phyloP scores from a whole-genome alignment of 2,797 vertebrate genomes.

The Melanotaenia nigrans region DNA sequence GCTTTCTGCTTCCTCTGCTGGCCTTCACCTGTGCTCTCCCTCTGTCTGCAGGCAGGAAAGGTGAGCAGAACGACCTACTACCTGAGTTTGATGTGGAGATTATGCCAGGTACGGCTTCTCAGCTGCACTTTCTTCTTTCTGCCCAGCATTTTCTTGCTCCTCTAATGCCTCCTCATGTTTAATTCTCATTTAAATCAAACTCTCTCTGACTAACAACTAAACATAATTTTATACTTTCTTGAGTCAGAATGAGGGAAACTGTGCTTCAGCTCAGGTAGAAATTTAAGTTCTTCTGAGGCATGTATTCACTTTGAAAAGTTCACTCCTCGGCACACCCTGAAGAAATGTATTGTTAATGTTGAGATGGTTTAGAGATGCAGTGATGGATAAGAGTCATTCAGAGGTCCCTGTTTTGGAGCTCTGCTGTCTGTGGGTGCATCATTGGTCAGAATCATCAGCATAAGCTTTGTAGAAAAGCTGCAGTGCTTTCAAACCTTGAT shows the following conservation, averaged over 20 bases:
- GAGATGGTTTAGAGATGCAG: constrained; percentile 52
- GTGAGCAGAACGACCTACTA: constrained; percentile 95
- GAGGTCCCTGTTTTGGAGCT: constrained; percentile 16
- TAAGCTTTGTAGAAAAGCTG: background rate
- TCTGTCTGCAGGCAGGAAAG: constrained; percentile 98
- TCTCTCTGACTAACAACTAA: constrained; percentile 53
- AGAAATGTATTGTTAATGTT: constrained; percentile 71
- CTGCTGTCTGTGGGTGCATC: constrained; percentile 13
- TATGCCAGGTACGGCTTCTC: constrained; percentile 95
- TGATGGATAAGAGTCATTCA: constrained; percentile 47
- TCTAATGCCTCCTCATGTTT: constrained; percentile 37
- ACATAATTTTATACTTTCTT: background rate
- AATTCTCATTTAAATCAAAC: constrained; percentile 40
- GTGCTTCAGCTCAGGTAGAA: constrained; percentile 3
- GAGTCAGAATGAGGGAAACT: background rate
- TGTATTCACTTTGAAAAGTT: constrained; percentile 29
- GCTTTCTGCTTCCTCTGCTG: constrained; percentile 68
- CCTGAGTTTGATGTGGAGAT: constrained; percentile 99
- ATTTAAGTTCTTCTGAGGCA: constrained; percentile 22
- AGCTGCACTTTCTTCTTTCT: constrained; percentile 70
- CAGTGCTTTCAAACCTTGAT: background rate
- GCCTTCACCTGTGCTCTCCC: constrained; percentile 84
- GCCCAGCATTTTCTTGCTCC: constrained; percentile 57
- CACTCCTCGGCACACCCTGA: constrained; percentile 58
- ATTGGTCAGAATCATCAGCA: background rate